Base-by-base conservation (phyloP, 2,797 vertebrate species). In the Lateolabrax maculatus region DNA sequence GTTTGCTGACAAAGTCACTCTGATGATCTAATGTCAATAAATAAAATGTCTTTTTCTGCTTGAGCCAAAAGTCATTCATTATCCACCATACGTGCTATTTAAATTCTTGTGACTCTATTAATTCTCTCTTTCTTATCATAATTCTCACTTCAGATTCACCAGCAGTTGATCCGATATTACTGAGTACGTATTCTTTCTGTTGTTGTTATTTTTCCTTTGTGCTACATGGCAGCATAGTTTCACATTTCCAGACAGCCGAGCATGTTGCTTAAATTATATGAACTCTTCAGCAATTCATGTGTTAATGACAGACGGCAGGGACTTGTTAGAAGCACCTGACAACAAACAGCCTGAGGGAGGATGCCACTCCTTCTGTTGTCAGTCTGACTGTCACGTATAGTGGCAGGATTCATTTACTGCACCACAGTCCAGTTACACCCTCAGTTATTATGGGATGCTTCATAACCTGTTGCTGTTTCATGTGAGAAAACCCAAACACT, bases 1-100 rank as follows among this genome's bases (percentile, higher is more conserved):
- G 41, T 29, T 48, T 75, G 51, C n/a, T 48, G 29, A 23, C n/a
- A 70, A 58, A 57, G 8, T 43, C n/a, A n/a, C n/a, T n/a, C 27
- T 23, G n/a, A 16, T 36, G 49, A 67, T 57, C n/a, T n/a, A n/a
- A n/a, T n/a, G n/a, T 34, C 31, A 34, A 6, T 34, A 34, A 34
- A 34, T 34, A 34, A 34, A 34, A n/a, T n/a, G n/a, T n/a, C n/a
- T n/a, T n/a, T n/a, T n/a, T n/a, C n/a, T n/a, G n/a, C n/a, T n/a
- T n/a, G n/a, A n/a, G n/a, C n/a, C n/a, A n/a, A n/a, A n/a, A n/a
- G n/a, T n/a, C n/a, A n/a, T n/a, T n/a, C n/a, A n/a, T n/a, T n/a
- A n/a, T n/a, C n/a, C n/a, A n/a, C n/a, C n/a, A n/a, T n/a, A n/a
- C n/a, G n/a, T n/a, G n/a, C n/a, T n/a, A n/a, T 6, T 34, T 6